Evolutionary conservation across 1,140 invertebrate species (phyloP), one percentile per base, ranked within the genome.

Genomic region (Zaprionus inermis): DNA sequence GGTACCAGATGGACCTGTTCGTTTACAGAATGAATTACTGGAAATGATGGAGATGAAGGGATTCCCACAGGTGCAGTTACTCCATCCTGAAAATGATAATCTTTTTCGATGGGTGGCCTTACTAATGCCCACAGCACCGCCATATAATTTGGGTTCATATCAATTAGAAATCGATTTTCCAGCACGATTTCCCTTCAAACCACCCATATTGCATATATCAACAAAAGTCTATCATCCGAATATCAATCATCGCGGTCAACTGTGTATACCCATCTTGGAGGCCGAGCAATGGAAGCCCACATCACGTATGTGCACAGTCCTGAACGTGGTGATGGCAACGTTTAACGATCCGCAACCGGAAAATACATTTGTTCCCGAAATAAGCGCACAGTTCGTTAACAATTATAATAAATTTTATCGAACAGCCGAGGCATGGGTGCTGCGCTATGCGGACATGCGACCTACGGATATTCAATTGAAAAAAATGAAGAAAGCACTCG

Each of bases 221-320:
- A 99, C 99, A 12, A 99, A 98, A 95, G 99, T 99, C 82, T 99
- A 99, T 93, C 99, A 99, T 94, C 98, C 99, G 18, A 99, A 99
- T 93, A 96, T 99, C 88, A 99, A 99, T 94, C 98, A 99, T 90
- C 99, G 99, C 79, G 99, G 99, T 1, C 98, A 99, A 93, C 97
- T 98, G 2, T 99, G 98, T 93, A 94, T 99, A 90, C 98, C 98
- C 20, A 99, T 99, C 61, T 98, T 99, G 81, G 97, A 96, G 93
- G 95, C 98, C 58, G 98, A 99, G 92, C 98, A 99, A 93, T 99
- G 99, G 99, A 99, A 99, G 93, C 99, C 99, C 59, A 98, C 99
- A 38, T 99, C 98, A 0, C 98, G 98, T 94, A 99, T 98, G 77
- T 98, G 99, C 93, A 98, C 99, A 96, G 98, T 99, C 59, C 97